Base-by-base conservation (phyloP, 2,888 invertebrate species). In the Tupiocoris notatus region DNA sequence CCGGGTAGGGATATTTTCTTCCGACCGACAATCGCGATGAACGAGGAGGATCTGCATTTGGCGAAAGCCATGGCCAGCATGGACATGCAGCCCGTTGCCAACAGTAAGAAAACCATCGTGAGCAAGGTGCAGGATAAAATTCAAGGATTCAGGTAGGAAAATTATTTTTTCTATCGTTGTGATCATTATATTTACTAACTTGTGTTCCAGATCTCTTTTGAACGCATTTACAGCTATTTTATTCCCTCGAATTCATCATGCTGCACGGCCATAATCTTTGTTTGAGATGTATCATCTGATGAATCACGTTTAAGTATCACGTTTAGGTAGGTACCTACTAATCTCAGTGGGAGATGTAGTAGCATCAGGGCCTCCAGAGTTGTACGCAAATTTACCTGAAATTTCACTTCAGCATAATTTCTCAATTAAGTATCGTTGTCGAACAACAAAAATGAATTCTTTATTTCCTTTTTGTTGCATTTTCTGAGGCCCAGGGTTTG, bases 11-110 rank as follows among this genome's bases (percentile, higher is more conserved):
- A 3, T 39, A 39, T 39, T 39, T 39, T 39, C 12, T 39, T n/a
- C n/a, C n/a, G n/a, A 39, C 39, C 39, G 39, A 39, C 3, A 39
- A 7, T 39, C 39, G 39, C 80, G 67, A 90, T 93, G 91, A 90
- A 91, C 84, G 92, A 92, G 84, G 88, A 88, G 83, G 90, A 91
- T 83, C 83, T 93, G 78, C 88, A 89, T 80, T 85, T 92, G 82
- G 93, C 92, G 2, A 88, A 89, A 77, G 91, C 91, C 16, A 85
- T 93, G 81, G 90, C 89, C 12, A 88, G 88, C 0, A 88, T 88
- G 82, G 86, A 85, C 77, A 86, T 88, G 23, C 84, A 74, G 25
- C 56, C 23, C 20, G 77, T 79, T 25, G 61, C 76, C 77, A 64
- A 22, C 12, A 80, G 80, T 74, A 87, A 90, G 79, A 91, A 89